Evolutionary conservation across 2,113 vertebrate species (phyloP).

Genomic region (Steatornis caripensis): DNA sequence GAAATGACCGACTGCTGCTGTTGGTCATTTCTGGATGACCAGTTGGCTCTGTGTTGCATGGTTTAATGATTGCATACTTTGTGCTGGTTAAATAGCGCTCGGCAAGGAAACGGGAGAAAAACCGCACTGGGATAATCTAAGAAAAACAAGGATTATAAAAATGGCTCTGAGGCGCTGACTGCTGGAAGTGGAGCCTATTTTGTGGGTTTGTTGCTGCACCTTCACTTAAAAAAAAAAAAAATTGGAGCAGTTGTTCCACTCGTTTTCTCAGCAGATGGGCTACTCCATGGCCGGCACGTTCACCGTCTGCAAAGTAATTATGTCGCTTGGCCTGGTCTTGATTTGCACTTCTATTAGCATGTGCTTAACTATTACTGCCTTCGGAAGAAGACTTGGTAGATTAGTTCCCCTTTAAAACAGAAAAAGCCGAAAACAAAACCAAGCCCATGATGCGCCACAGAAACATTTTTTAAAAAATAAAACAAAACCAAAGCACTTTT

Average conservation of each 20-base stretch:
- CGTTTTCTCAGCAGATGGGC: slow-evolving; percentile 27
- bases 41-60: background rate
- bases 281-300: background rate
- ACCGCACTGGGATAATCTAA: slow-evolving; percentile 48
- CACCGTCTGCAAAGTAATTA: background rate
- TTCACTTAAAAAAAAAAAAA: background rate
- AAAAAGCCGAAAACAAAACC: background rate
- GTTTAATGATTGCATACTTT: slow-evolving; percentile 25
- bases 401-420: background rate
- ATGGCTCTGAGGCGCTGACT: background rate
- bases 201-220: slow-evolving; percentile 25
- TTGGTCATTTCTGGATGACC: background rate
- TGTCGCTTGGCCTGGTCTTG: background rate
- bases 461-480: background rate
- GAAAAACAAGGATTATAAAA: slow-evolving; percentile 39
- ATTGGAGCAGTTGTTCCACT: background rate
- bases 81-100: slow-evolving; percentile 43
- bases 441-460: fast-evolving
- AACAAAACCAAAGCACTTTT: background rate
- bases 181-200: slow-evolving; percentile 17
- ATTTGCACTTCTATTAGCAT: background rate
- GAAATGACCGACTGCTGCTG: background rate
- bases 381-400: background rate
- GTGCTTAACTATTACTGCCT: background rate
- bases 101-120: background rate